Base-by-base conservation (phyloP, 2,888 invertebrate genomes). In the Chloroclystis v-ata region DNA sequence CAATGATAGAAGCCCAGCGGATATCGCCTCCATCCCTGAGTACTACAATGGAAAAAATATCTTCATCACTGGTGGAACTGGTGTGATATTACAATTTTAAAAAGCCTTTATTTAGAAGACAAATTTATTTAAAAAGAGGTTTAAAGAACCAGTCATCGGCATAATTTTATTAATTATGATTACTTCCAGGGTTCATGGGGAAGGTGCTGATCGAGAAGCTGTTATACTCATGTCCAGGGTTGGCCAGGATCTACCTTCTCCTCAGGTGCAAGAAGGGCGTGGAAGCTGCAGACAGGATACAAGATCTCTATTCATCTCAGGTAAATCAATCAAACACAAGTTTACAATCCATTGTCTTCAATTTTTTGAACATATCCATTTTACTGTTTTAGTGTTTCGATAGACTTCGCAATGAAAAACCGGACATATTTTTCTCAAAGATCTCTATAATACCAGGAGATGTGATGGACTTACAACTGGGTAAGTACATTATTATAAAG, bases 121-220 rank as follows among this genome's bases (percentile, higher is more conserved):
- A n/a, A n/a, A n/a, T n/a, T n/a, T n/a, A n/a, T n/a, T n/a, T n/a
- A n/a, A n/a, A n/a, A n/a, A n/a, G n/a, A n/a, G n/a, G n/a, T n/a
- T n/a, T n/a, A n/a, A n/a, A n/a, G n/a, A n/a, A n/a, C n/a, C n/a
- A n/a, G n/a, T n/a, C n/a, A n/a, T n/a, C n/a, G n/a, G n/a, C n/a
- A n/a, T n/a, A n/a, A n/a, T n/a, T n/a, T n/a, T n/a, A n/a, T n/a
- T n/a, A n/a, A n/a, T n/a, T 29, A 29, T 28, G 28, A 26, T n/a
- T 4, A 12, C 7, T 72, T 70, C 1, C 65, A 89, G 97, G 97
- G 1, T 97, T 97, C 69, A 89, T 97, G 75, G 97, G 97, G 0
- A 97, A 97, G 82, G 93, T 94, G 0, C 75, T 97, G 9, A 89
- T 97, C 9, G 97, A 97, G 77, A 97, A 97, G 74, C 78, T 97